Evolutionary conservation across 2,888 invertebrate genomes (phyloP).

Genomic region (Orchestes rusci): DNA sequence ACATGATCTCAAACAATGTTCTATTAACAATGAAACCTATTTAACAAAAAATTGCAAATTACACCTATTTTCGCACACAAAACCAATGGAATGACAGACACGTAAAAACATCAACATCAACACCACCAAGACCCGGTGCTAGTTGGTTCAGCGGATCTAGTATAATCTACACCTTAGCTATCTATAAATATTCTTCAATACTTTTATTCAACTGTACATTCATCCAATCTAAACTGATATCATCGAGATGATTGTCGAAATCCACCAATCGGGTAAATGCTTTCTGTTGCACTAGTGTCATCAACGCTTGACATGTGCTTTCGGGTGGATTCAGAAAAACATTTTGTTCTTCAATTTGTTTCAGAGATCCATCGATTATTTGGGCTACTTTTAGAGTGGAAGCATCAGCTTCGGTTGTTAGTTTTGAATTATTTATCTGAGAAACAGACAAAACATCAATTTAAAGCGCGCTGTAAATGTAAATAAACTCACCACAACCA

Average conservation of each 20-base stretch:
- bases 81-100: no score
- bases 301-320: conserved; percentile 55
- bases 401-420: conserved; percentile 57
- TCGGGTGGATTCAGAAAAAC: conserved; percentile 44
- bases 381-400: conserved; percentile 67
- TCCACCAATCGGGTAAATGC: conserved; percentile 77
- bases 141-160: no score
- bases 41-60: no score
- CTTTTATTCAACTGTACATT: conserved; percentile 62
- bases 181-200: conserved; percentile 39
- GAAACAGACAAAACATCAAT: conserved; percentile 16
- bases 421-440: conserved; percentile 74
- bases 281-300: conserved; percentile 62
- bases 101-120: no score
- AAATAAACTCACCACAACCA: conserved; percentile 63
- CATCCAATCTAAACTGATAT: conserved; percentile 82
- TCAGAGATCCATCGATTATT: conserved; percentile 71
- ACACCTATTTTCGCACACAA: no score
- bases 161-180: no score
- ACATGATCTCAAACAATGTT: no score
- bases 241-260: conserved; percentile 95
- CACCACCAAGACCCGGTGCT: no score
- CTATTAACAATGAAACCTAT: no score
- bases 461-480: neutral
- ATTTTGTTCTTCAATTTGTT: conserved; percentile 46